Evolutionary conservation across 2,113 vertebrate species (phyloP).

Genomic region (Callopanchax toddi): DNA sequence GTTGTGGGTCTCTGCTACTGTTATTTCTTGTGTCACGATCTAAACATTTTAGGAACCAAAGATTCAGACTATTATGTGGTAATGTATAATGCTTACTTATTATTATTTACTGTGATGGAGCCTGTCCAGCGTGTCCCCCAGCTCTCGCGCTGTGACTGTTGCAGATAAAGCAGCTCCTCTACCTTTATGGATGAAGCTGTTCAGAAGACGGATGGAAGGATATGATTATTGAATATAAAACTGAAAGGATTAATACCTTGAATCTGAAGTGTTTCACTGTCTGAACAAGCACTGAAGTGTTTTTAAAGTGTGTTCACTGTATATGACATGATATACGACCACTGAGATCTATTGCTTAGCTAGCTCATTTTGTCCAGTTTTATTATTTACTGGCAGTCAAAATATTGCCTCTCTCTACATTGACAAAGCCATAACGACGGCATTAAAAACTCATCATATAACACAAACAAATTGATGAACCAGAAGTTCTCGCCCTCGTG

Average conservation of each 20-base stretch:
- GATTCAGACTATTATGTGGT: background rate
- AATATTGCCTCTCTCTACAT: slow-evolving; percentile 38
- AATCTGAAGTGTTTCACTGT: background rate
- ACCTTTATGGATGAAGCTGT: too few species aligned
- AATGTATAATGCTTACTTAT: too few species aligned
- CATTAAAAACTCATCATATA: slow-evolving; percentile 55
- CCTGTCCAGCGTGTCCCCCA: too few species aligned
- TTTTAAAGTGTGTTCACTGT: slow-evolving; percentile 3
- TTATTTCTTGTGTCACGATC: background rate
- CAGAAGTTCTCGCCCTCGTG: slow-evolving; percentile 25
- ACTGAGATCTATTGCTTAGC: slow-evolving; percentile 32
- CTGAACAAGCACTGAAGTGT: background rate
- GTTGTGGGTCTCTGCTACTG: background rate
- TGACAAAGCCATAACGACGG: slow-evolving; percentile 39
- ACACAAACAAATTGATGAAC: slow-evolving; percentile 31
- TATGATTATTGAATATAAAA: too few species aligned
- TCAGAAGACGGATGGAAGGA: too few species aligned
- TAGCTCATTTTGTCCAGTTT: slow-evolving; percentile 28
- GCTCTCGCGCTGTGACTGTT: too few species aligned
- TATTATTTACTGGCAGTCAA: slow-evolving; percentile 44
- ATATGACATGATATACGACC: slow-evolving; percentile 25
- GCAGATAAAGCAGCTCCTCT: too few species aligned
- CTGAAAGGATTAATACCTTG: too few species aligned
- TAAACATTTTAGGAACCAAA: background rate
- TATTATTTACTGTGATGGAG: too few species aligned